Percentiles rank a stretch among this genome's conserved stretches.
These are phyloP conservation scores for Heliconius sara DNA, from an alignment of 2,888 invertebrate genomes.

Conservation along the genomic window DNA sequence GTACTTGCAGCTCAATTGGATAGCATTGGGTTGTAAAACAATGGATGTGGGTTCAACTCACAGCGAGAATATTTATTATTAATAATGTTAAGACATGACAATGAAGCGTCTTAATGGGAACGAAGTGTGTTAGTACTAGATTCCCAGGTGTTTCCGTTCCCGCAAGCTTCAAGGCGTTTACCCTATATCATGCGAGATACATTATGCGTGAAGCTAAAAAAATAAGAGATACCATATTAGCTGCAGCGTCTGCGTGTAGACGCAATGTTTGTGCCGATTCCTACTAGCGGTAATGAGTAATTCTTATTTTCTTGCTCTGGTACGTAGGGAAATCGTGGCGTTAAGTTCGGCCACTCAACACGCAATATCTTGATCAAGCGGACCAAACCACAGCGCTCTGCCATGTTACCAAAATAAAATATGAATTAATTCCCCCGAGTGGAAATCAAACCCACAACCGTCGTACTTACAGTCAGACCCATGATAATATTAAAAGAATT, in stretches of 20 bases:
- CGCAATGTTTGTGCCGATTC: too few species aligned
- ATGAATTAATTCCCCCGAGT: not conserved
- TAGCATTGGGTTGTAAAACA: not conserved
- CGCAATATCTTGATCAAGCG: too few species aligned
- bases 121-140: not conserved
- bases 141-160: not conserved
- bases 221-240: not conserved
- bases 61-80: too few species aligned
- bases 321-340: too few species aligned
- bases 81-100: too few species aligned
- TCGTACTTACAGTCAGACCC: not conserved
- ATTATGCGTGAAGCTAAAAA: not conserved
- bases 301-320: too few species aligned
- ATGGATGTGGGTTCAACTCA: not conserved
- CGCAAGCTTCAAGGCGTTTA: too few species aligned
- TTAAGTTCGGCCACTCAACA: too few species aligned
- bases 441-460: not conserved
- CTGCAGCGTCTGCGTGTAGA: too few species aligned
- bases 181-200: not conserved
- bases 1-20: not conserved
- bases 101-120: not conserved
- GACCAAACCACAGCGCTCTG: not conserved
- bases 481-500: not conserved
- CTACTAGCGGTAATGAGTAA: too few species aligned
- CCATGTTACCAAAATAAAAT: not conserved